Evolutionary conservation across 2,113 vertebrate genomes (phyloP).

Genomic region (Sapajus apella): DNA sequence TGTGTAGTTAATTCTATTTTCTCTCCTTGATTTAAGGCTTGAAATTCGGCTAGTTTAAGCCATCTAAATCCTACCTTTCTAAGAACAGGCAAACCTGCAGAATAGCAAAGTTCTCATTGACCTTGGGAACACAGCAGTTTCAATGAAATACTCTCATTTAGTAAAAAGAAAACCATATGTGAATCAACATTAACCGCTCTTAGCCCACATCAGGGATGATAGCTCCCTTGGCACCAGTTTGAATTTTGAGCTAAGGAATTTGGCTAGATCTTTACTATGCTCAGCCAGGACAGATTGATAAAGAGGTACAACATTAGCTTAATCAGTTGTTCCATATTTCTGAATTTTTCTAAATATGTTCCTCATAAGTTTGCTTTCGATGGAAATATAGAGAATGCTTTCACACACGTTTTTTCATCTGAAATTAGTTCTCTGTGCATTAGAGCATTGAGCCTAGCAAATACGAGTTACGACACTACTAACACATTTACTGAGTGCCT

Average conservation of each 20-base stretch:
- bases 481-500: background rate
- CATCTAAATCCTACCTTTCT: background rate
- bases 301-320: slow-evolving; percentile 65
- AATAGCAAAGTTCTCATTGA: slow-evolving; percentile 79
- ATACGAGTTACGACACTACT: background rate
- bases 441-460: background rate
- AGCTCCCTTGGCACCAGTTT: slow-evolving; percentile 58
- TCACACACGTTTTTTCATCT: background rate
- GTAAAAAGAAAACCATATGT: slow-evolving; percentile 77
- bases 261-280: slow-evolving; percentile 61
- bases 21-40: background rate
- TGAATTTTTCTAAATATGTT: slow-evolving; percentile 34
- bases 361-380: slow-evolving; percentile 24
- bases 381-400: background rate
- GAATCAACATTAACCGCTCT: slow-evolving; percentile 64
- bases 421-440: background rate
- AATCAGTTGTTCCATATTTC: slow-evolving; percentile 54
- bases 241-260: slow-evolving; percentile 67
- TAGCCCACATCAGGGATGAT: slow-evolving; percentile 73
- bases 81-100: slow-evolving; percentile 75
- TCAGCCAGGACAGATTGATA: slow-evolving; percentile 66
- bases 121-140: slow-evolving; percentile 80
- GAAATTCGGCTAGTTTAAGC: background rate
- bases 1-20: background rate
- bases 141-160: slow-evolving; percentile 77